These are phyloP conservation scores for Lithobates pipiens DNA, from an alignment of 2,797 vertebrate species.

Conservation along the genomic window DNA sequence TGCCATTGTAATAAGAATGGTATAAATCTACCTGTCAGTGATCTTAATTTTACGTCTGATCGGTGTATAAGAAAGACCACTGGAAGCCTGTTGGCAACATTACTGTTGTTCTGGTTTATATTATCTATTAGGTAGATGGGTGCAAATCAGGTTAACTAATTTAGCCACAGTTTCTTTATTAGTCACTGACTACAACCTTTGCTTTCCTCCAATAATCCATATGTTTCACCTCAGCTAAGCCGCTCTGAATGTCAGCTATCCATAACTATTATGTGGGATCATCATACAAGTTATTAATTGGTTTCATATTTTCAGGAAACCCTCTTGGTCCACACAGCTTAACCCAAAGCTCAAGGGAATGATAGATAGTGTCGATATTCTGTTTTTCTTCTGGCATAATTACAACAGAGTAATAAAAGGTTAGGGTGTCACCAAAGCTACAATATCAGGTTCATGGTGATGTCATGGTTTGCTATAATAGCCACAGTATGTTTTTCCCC, in stretches of 20 bases:
- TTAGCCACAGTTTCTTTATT: conserved; percentile 33
- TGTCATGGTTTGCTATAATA: conserved; percentile 34
- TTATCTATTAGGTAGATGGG: not conserved
- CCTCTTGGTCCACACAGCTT: conserved; percentile 17
- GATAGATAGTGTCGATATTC: conserved; percentile 13
- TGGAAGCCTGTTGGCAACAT: no score
- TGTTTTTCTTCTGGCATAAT: conserved; percentile 41
- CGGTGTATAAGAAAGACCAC: no score
- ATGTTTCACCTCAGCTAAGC: conserved; percentile 40
- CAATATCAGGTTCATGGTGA: conserved; percentile 47
- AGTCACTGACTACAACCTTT: conserved; percentile 14
- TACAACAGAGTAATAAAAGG: conserved; percentile 37
- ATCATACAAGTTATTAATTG: conserved; percentile 55
- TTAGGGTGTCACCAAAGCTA: conserved; percentile 28
- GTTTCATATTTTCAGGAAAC: conserved; percentile 54
- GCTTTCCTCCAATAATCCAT: conserved; percentile 39
- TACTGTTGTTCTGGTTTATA: no score
- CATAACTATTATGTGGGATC: conserved; percentile 47
- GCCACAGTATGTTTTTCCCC: conserved; percentile 24
- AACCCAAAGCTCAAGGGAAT: conserved; percentile 35
- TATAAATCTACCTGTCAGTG: no score
- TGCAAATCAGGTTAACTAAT: not conserved
- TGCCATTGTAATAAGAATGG: no score
- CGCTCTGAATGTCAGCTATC: conserved; percentile 51
- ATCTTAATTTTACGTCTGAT: no score